Base-by-base conservation (phyloP, 2,113 vertebrate genomes). In the Charadrius vociferus region DNA sequence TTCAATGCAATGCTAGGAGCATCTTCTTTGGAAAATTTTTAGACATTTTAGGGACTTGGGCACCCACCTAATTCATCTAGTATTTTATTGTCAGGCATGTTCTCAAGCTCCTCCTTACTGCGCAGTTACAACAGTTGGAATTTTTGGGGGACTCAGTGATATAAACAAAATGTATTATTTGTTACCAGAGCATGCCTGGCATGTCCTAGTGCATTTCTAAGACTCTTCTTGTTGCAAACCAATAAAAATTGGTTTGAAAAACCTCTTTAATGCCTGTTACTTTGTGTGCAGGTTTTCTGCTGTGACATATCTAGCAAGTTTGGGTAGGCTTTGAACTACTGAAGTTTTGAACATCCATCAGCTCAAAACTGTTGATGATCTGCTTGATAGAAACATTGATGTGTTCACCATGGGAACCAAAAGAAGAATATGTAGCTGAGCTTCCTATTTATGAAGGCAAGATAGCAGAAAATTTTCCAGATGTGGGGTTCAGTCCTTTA, bases 341-440 rank as follows among this genome's bases (percentile, higher is more conserved):
- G 81, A 87, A 85, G 56, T 91, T 94, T 93, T 75, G 66, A 96
- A 96, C 53, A 84, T 85, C 86, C 94, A 87, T 94, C 86, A 65
- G 52, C 77, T 94, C 77, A 61, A 80, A 95, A 85, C 36, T 80
- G 78, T 65, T 82, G 89, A 81, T 61, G 87, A 89, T 90, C 74
- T 95, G 81, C 83, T 87, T 94, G 93, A 94, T 95, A 50, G 29
- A 91, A 73, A 62, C 88, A 87, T 20, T 84, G 81, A 80, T 82
- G 71, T 85, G 39, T 27, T 96, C 86, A 88, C 86, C 78, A 53
- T 70, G 53, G 86, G 86, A 97, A 95, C 77, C 75, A 89, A 75
- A 73, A 85, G 62, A 50, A 71, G 58, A 85, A n/a, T 37, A 47
- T 30, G 58, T 58, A 70, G 32, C 89, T 75, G 61, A 94, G 49